phyloP scores from a whole-genome alignment of 1,140 invertebrate genomes.

The Mamestra configurata region DNA sequence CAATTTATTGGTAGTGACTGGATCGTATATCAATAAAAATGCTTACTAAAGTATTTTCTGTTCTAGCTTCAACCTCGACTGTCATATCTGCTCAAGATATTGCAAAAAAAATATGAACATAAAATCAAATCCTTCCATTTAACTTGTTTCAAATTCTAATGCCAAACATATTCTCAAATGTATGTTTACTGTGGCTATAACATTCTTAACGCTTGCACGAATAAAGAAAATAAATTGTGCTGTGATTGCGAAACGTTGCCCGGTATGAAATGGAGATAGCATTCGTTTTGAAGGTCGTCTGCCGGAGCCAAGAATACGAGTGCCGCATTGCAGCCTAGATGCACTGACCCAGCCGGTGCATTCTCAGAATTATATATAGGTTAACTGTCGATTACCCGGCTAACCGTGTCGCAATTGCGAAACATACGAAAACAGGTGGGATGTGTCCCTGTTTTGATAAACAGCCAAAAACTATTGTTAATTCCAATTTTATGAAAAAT shows the following conservation, averaged over 20 bases:
- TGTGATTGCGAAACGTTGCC: neutral
- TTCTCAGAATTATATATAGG: slow-evolving; percentile 54
- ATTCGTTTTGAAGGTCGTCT: slow-evolving; percentile 43
- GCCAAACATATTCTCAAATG: neutral
- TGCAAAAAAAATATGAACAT: neutral
- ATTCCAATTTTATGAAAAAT: slow-evolving; percentile 20
- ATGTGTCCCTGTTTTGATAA: neutral
- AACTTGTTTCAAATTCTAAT: neutral
- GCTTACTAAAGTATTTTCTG: neutral
- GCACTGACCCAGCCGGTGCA: slow-evolving; percentile 36
- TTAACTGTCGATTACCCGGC: slow-evolving; percentile 45
- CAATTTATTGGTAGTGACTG: neutral
- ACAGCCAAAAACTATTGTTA: slow-evolving; percentile 28
- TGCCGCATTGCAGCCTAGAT: slow-evolving; percentile 50
- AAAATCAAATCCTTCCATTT: neutral
- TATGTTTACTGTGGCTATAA: slow-evolving; percentile 1
- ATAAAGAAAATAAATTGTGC: slow-evolving; percentile 18
- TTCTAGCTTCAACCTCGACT: neutral
- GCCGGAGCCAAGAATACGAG: slow-evolving; percentile 40
- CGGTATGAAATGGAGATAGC: slow-evolving; percentile 10
- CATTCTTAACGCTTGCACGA: neutral
- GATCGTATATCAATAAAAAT: neutral
- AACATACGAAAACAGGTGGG: slow-evolving; percentile 1
- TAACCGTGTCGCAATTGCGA: slow-evolving; percentile 12
- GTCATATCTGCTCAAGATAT: neutral